Evolutionary conservation across 2,113 vertebrate species (phyloP).

Genomic region (Pimephales promelas): DNA sequence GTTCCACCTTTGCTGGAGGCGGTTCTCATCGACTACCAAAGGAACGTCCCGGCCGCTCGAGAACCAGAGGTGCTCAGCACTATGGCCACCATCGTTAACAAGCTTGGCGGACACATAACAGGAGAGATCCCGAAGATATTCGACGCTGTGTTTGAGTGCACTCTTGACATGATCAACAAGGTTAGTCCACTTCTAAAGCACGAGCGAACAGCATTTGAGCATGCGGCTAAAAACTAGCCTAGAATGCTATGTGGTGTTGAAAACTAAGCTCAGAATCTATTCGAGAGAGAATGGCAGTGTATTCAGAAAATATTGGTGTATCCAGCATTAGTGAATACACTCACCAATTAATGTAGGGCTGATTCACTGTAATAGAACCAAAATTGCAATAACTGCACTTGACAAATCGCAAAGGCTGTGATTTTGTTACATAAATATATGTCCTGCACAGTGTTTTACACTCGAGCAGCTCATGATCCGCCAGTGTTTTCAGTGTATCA

Average conservation of each 20-base stretch:
- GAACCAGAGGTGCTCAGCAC: slow-evolving; percentile 97
- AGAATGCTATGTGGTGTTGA: no score
- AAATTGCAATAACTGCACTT: background rate
- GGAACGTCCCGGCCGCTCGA: slow-evolving; percentile 91
- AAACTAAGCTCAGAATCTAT: no score
- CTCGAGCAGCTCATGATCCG: no score
- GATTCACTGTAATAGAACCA: background rate
- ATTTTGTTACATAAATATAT: background rate
- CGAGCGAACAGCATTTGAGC: no score
- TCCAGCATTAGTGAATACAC: no score
- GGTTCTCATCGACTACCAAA: slow-evolving; percentile 95
- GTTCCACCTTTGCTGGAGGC: slow-evolving; percentile 94
- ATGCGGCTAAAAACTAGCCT: no score
- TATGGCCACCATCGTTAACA: slow-evolving; percentile 97
- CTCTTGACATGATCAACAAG: slow-evolving; percentile 98
- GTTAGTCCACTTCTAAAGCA: slow-evolving; percentile 72
- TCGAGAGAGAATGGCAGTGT: no score
- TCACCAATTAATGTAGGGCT: background rate
- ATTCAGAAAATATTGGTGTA: no score
- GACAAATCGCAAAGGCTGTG: background rate
- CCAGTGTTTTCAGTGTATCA: background rate
- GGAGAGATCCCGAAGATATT: slow-evolving; percentile 97
- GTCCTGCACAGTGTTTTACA: background rate
- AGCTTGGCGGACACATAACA: slow-evolving; percentile 91
- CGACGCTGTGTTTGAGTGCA: slow-evolving; percentile 96